Percentiles rank a stretch among this genome's conserved stretches.
Conservation (phyloP, 2,113 vertebrate species). For the Phalacrocorax carbo region DNA sequence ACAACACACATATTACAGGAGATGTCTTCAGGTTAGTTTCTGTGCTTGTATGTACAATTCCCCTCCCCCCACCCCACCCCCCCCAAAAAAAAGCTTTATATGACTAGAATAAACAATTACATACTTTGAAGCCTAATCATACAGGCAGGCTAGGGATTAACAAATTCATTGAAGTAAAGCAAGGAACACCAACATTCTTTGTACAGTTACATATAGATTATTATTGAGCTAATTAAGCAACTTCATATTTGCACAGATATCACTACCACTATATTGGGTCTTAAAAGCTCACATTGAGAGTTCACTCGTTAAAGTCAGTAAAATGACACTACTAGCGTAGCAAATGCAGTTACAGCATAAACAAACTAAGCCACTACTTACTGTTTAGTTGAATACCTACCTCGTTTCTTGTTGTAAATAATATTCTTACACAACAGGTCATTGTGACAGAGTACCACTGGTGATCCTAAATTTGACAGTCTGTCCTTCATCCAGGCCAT, state of each 20-base stretch:
- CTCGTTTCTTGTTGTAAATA: slow-evolving; percentile 92
- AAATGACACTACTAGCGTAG: neutral
- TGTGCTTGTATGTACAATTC: neutral
- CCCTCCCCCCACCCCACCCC: neutral
- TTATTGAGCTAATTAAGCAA: neutral
- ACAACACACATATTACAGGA: neutral
- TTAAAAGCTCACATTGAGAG: neutral
- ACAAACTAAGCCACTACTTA: slow-evolving; percentile 36
- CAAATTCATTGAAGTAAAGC: neutral
- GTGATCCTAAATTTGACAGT: slow-evolving; percentile 90
- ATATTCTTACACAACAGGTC: slow-evolving; percentile 99
- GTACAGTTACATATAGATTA: neutral
- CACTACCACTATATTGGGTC: neutral
- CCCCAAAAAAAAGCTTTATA: neutral
- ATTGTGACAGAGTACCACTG: slow-evolving; percentile 97
- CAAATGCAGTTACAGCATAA: neutral
- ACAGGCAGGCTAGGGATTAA: neutral
- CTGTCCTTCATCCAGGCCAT: slow-evolving; percentile 93
- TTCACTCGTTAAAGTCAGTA: neutral
- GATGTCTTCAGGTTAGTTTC: neutral
- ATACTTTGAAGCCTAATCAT: neutral
- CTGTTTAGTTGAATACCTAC: slow-evolving; percentile 79
- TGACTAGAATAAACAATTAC: neutral
- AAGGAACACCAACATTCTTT: neutral
- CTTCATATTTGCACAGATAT: neutral